Conservation (phyloP, 1,140 invertebrate species). For the Micrasema minimum region DNA sequence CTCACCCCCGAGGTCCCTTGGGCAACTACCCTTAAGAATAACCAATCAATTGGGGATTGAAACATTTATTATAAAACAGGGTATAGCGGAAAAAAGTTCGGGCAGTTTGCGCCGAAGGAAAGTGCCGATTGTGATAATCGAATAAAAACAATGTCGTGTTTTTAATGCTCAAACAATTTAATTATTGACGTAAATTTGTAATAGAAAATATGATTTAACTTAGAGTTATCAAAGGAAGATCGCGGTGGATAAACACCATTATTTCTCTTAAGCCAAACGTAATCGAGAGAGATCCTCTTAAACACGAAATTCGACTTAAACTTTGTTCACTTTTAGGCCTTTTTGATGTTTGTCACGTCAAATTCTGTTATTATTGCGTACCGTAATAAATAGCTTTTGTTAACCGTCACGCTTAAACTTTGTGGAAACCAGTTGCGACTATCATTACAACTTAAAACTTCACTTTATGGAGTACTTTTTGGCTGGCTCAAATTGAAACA, state of each 20-base stretch:
- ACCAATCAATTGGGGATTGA: conserved; percentile 11
- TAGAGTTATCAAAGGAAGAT: conserved; percentile 5
- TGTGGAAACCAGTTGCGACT: conserved; percentile 3
- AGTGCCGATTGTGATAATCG: no score
- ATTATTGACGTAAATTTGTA: background rate
- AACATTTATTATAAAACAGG: no score
- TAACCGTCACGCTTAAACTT: background rate
- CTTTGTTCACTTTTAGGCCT: conserved; percentile 9
- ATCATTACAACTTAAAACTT: background rate
- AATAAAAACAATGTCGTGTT: no score
- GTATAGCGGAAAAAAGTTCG: no score
- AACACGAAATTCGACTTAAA: conserved; percentile 13
- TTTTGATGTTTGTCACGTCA: conserved; percentile 24
- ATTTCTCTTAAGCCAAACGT: conserved; percentile 1
- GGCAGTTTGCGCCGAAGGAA: no score
- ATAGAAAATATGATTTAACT: background rate
- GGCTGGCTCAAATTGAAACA: no score
- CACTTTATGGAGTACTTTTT: no score
- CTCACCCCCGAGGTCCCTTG: background rate
- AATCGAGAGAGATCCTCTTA: background rate
- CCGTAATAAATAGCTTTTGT: conserved; percentile 12
- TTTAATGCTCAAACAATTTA: background rate
- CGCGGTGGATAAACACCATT: background rate
- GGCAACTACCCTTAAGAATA: conserved; percentile 8
- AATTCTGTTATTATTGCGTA: conserved; percentile 19